A percentile compares a stretch with the other conserved stretches of the same genome.
These are phyloP conservation scores for Cataglyphis albicans DNA, from an alignment of 2,888 invertebrate species.

Conservation along the genomic window DNA sequence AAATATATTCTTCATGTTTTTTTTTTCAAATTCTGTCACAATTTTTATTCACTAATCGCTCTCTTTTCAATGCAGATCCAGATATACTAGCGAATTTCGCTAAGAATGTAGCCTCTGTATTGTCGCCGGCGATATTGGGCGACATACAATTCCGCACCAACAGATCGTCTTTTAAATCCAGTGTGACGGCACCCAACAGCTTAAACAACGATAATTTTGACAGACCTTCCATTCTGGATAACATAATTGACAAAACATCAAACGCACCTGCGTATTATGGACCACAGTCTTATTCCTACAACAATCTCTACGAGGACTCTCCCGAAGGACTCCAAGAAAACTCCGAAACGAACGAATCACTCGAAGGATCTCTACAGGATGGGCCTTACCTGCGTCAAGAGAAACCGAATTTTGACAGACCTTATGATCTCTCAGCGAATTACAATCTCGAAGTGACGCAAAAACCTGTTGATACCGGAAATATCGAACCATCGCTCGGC, in stretches of 20 bases:
- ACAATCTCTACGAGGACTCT: not conserved
- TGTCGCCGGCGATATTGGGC: constrained; percentile 72
- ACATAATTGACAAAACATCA: constrained; percentile 30
- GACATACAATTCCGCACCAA: constrained; percentile 54
- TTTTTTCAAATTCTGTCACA: not conserved
- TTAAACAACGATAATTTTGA: not conserved
- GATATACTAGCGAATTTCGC: constrained; percentile 76
- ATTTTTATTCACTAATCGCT: not conserved
- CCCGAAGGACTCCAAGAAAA: not conserved
- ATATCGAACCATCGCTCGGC: not conserved
- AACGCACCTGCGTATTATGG: constrained; percentile 17
- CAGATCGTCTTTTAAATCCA: constrained; percentile 43
- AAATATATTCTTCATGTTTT: not conserved
- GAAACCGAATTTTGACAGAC: constrained; percentile 1
- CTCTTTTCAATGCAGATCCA: constrained; percentile 66
- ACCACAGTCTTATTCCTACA: constrained; percentile 16
- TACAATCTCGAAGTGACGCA: not conserved
- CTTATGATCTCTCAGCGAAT: constrained; percentile 17
- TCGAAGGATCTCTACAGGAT: not conserved
- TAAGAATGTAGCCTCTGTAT: constrained; percentile 75
- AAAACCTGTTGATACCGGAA: not conserved
- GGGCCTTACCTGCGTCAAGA: not conserved
- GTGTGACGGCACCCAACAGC: not conserved
- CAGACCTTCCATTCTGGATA: not conserved
- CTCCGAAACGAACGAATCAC: not conserved